Evolutionary conservation across 2,888 invertebrate genomes (phyloP).

Genomic region (Erebia epiphron): DNA sequence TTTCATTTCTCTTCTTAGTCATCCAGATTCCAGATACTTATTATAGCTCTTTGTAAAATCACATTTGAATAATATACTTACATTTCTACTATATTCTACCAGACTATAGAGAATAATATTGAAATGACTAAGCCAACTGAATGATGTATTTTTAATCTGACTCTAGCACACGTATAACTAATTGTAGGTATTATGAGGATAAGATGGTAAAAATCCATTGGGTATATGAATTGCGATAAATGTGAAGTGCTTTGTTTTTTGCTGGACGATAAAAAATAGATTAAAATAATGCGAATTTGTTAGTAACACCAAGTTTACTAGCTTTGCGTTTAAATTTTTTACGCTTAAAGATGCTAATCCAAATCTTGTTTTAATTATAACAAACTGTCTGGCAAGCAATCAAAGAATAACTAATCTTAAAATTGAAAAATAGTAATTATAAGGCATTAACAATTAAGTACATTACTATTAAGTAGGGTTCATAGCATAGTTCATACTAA

Average conservation of each 20-base stretch:
- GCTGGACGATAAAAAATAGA: slow-evolving; percentile 10
- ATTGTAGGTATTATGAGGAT: slow-evolving; percentile 9
- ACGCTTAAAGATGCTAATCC: not conserved
- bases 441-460: not conserved
- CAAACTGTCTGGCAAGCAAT: too few relatives aligned
- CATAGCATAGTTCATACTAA: not conserved
- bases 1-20: slow-evolving; percentile 10
- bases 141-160: slow-evolving; percentile 6
- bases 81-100: too few relatives aligned
- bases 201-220: slow-evolving; percentile 6
- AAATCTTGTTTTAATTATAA: slow-evolving; percentile 1
- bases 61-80: too few relatives aligned
- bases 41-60: too few relatives aligned
- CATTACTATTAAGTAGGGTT: not conserved
- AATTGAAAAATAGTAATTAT: too few relatives aligned
- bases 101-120: not conserved
- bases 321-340: not conserved
- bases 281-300: not conserved
- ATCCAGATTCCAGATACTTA: too few relatives aligned
- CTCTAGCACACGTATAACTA: not conserved
- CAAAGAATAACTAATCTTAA: too few relatives aligned
- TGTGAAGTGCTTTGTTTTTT: slow-evolving; percentile 8
- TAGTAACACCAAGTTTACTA: not conserved
- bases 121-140: slow-evolving; percentile 2
- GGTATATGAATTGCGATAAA: slow-evolving; percentile 2